A percentile compares a stretch with the other conserved stretches of the same genome.
Conservation (phyloP, 2,797 vertebrate genomes). For the Kryptolebias ocellatus region DNA sequence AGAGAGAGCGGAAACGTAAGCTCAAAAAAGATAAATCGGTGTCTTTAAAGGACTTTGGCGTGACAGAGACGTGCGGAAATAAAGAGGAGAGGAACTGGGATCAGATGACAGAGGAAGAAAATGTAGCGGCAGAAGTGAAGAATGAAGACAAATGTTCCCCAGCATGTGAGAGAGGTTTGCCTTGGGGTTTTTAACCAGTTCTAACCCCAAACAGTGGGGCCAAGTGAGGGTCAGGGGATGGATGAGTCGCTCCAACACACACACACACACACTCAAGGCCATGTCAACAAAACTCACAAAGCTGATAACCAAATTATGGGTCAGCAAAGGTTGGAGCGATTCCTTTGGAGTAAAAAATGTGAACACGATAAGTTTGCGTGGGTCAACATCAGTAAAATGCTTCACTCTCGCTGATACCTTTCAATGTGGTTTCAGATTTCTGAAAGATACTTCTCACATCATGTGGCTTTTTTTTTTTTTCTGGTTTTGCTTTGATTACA, state of each 20-base stretch:
- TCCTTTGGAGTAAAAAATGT: constrained; percentile 17
- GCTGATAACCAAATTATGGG: constrained; percentile 57
- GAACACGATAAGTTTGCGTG: constrained; percentile 2
- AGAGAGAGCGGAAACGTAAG: constrained; percentile 3
- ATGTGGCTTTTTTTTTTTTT: background rate
- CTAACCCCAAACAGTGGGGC: constrained; percentile 59
- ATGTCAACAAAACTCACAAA: constrained; percentile 63
- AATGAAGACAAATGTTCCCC: constrained; percentile 4
- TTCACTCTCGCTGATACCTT: background rate
- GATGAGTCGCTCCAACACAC: constrained; percentile 49
- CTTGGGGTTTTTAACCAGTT: constrained; percentile 42
- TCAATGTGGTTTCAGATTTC: background rate
- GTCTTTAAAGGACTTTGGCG: background rate
- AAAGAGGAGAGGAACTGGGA: background rate
- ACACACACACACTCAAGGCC: constrained; percentile 64
- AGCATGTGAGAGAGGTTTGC: constrained; percentile 14
- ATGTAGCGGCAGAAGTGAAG: background rate
- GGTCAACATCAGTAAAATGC: background rate
- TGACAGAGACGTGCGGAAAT: background rate
- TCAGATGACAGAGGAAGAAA: background rate
- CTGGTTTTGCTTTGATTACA: background rate
- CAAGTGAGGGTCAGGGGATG: constrained; percentile 68
- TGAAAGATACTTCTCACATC: background rate
- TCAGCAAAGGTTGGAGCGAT: constrained; percentile 35
- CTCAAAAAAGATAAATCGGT: background rate